A percentile compares a stretch with the other conserved stretches of the same genome.
Conservation (phyloP, 2,113 vertebrate species). For the Myiopsitta monachus region DNA sequence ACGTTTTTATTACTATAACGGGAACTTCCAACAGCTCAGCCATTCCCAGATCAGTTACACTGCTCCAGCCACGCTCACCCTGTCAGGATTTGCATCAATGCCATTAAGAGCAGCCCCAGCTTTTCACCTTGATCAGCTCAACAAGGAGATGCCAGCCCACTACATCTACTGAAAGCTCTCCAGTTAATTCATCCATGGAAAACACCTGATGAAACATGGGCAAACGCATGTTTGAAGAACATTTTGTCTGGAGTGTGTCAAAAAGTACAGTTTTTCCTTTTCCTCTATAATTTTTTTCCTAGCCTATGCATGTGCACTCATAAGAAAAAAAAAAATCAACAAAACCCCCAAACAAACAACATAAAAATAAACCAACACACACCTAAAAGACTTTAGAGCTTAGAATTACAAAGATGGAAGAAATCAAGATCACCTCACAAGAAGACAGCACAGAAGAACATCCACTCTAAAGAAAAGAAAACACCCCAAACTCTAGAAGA, state of each 20-base stretch:
- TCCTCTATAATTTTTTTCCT: not conserved
- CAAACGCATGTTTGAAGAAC: not conserved
- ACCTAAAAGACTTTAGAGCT: not conserved
- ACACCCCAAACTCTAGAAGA: not conserved
- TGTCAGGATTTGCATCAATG: not conserved
- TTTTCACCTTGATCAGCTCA: not conserved
- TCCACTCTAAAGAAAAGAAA: not conserved
- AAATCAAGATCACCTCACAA: not conserved
- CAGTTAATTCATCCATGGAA: not conserved
- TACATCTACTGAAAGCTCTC: not conserved
- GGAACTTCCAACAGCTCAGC: conserved; percentile 28
- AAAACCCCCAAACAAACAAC: not conserved
- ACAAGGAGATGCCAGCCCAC: not conserved
- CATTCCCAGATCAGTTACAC: not conserved
- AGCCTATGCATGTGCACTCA: not conserved
- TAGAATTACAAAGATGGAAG: not conserved
- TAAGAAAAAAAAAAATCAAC: not conserved
- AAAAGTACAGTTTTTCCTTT: not conserved
- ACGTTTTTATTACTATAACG: not conserved
- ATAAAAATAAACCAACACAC: not conserved
- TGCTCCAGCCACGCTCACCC: not conserved
- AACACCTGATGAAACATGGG: not conserved
- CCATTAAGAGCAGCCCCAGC: not conserved
- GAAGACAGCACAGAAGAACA: not conserved
- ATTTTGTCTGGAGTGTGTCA: not conserved